Percentiles rank a stretch among this genome's conserved stretches.
phyloP scores from a whole-genome alignment of 2,113 vertebrate genomes.

The Equus przewalskii region DNA sequence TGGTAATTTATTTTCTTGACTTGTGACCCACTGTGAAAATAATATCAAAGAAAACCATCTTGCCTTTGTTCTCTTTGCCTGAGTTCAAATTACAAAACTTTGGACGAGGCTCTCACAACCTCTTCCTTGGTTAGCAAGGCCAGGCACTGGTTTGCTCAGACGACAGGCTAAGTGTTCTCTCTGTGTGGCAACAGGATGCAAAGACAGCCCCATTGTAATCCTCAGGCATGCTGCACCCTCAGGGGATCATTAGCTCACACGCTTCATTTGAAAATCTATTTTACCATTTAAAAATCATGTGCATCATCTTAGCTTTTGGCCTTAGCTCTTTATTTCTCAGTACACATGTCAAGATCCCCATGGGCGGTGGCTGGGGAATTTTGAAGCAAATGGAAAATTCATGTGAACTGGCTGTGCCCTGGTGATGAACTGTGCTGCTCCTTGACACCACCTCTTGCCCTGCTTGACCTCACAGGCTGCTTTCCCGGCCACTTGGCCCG shows the following conservation, averaged over 20 bases:
- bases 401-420: neutral
- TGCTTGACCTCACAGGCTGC: neutral
- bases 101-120: slow-evolving; percentile 6
- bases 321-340: neutral
- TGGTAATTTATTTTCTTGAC: slow-evolving; percentile 68
- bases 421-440: neutral
- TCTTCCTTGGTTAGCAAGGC: neutral
- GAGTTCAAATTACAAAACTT: slow-evolving; percentile 62
- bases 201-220: neutral
- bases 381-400: neutral
- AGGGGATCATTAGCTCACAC: neutral
- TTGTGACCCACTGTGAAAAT: slow-evolving; percentile 69
- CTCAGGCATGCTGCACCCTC: neutral
- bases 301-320: neutral
- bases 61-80: slow-evolving; percentile 58
- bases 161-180: slow-evolving; percentile 3
- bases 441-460: neutral
- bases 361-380: neutral
- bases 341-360: neutral
- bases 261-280: neutral
- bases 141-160: neutral
- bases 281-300: slow-evolving; percentile 18
- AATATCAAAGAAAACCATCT: slow-evolving; percentile 69
- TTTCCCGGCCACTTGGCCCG: neutral
- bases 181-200: neutral